A percentile compares a stretch with the other conserved stretches of the same genome.
phyloP scores from a whole-genome alignment of 2,797 vertebrate genomes.

The Emys orbicularis region DNA sequence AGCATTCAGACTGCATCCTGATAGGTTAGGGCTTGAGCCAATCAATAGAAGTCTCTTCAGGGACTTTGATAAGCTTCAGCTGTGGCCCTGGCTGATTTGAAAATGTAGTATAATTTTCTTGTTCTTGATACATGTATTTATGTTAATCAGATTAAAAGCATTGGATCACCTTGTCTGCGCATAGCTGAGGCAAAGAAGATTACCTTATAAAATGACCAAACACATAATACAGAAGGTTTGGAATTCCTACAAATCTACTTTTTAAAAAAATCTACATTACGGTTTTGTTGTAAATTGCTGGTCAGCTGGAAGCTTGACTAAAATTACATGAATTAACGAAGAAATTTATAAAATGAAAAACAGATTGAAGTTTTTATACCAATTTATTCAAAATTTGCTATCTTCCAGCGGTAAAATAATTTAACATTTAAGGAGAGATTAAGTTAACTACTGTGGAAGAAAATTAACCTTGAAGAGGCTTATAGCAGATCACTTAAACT shows the following conservation, averaged over 20 bases:
- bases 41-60: background rate
- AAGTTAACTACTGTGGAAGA: background rate
- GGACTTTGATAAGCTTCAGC: background rate
- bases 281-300: background rate
- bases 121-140: background rate
- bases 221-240: background rate
- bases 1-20: background rate
- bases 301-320: background rate
- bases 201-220: background rate
- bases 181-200: background rate
- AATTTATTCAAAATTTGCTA: background rate
- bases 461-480: slow-evolving; percentile 18
- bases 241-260: background rate
- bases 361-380: background rate
- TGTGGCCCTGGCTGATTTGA: background rate
- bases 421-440: background rate
- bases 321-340: background rate
- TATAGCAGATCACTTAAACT: background rate
- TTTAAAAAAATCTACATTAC: background rate
- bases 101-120: background rate
- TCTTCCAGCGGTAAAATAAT: background rate
- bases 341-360: background rate
- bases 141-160: background rate
- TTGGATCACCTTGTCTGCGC: background rate
- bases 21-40: background rate